These are phyloP conservation scores for Sclerurus mexicanus DNA, from an alignment of 2,113 vertebrate genomes.

Conservation along the genomic window DNA sequence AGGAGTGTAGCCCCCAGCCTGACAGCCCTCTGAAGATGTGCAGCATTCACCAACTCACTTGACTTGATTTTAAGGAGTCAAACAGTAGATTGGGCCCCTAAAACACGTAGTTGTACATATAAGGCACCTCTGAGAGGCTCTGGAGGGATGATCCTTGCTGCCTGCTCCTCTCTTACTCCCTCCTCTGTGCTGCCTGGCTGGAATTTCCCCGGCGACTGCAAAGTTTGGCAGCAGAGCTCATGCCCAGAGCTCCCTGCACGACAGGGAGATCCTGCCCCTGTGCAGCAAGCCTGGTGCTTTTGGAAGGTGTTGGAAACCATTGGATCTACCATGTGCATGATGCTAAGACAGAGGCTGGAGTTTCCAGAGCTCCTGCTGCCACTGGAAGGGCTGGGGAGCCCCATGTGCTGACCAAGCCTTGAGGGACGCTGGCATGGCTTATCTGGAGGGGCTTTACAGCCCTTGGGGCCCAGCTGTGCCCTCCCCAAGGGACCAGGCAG, in stretches of 20 bases:
- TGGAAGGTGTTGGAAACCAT: background rate
- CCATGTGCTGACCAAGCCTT: background rate
- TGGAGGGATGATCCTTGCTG: background rate
- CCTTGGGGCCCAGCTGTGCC: background rate
- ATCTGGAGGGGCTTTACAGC: background rate
- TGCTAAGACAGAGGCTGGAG: background rate
- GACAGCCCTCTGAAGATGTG: background rate
- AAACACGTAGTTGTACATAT: rapidly evolving
- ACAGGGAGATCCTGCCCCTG: background rate
- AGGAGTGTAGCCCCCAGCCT: background rate
- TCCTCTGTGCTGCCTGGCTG: background rate
- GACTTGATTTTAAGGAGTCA: background rate
- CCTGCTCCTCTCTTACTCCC: background rate
- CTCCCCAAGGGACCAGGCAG: background rate
- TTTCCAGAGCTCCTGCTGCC: background rate
- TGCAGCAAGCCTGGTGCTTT: background rate
- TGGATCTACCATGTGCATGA: background rate
- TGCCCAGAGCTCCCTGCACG: background rate
- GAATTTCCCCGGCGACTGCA: background rate
- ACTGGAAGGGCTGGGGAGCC: background rate
- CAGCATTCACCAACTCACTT: background rate
- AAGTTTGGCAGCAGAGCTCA: background rate
- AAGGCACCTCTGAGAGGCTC: background rate
- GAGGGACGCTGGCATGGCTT: background rate
- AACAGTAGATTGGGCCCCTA: background rate